A percentile compares a stretch with the other conserved stretches of the same genome.
Evolutionary conservation across 2,113 vertebrate genomes (phyloP).

Genomic region (Siniperca knerii): DNA sequence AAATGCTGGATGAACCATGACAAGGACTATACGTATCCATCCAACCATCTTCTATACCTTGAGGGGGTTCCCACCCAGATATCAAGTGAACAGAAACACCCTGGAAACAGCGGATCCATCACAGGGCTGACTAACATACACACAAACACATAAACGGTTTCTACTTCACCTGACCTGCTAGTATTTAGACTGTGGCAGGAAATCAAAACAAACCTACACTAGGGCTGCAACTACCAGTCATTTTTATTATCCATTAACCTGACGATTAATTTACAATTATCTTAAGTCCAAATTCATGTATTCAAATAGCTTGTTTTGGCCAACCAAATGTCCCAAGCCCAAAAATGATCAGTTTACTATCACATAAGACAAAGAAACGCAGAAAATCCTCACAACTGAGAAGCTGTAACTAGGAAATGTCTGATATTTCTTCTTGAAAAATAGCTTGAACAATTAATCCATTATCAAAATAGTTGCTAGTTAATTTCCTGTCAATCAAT

Average conservation of each 20-base stretch:
- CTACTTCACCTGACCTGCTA: conserved; percentile 1
- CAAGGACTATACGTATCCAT: neutral
- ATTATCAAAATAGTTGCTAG: neutral
- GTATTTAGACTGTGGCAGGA: neutral
- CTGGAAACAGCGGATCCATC: neutral
- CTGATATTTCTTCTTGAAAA: neutral
- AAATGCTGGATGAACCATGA: conserved; percentile 13
- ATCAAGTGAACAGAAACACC: conserved; percentile 9
- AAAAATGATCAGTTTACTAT: neutral
- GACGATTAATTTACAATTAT: neutral
- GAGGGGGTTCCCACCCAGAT: conserved; percentile 12
- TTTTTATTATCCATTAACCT: neutral
- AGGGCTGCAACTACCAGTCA: neutral
- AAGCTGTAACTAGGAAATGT: neutral
- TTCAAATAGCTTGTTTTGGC: conserved; percentile 12
- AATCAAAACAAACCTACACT: conserved; percentile 12
- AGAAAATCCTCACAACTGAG: neutral
- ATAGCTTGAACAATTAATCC: neutral
- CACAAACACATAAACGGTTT: neutral
- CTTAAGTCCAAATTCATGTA: neutral
- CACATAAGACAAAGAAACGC: neutral
- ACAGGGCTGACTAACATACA: neutral
- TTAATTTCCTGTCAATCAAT: neutral
- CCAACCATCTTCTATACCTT: neutral
- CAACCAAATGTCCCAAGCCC: neutral